Percentiles rank a stretch among this genome's conserved stretches.
Conservation (phyloP, 92 coral and sea anemone genomes). For the Porites divaricata region DNA sequence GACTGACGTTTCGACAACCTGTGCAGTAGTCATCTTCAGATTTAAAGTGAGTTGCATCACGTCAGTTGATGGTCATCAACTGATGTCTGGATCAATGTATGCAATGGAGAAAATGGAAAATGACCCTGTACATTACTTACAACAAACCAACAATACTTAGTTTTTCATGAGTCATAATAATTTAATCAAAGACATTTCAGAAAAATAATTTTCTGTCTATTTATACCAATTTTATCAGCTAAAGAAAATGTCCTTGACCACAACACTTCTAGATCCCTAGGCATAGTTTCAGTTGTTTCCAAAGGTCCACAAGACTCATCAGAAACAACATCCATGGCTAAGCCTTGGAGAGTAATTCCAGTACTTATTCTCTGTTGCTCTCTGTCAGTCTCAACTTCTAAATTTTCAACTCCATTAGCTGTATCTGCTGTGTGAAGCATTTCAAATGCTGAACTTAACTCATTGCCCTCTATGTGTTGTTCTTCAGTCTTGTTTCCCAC, state of each 20-base stretch:
- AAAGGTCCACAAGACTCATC: not conserved
- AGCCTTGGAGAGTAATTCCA: not conserved
- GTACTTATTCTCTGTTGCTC: not conserved
- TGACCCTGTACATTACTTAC: no score
- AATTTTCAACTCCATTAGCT: not conserved
- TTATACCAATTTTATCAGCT: slow-evolving; percentile 32
- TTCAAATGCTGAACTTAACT: slow-evolving; percentile 24
- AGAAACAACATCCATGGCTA: not conserved
- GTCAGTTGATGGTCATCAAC: no score
- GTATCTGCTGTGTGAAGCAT: slow-evolving; percentile 13
- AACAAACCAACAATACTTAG: no score
- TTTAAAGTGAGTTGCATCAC: no score
- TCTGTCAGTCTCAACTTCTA: not conserved
- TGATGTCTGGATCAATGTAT: no score
- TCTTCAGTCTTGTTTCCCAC: not conserved
- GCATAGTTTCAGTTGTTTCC: not conserved
- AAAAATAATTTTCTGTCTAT: not conserved
- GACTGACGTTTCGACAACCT: no score
- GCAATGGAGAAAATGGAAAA: no score
- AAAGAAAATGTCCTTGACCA: slow-evolving; percentile 24
- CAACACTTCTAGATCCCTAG: slow-evolving; percentile 27
- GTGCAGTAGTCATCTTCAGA: no score
- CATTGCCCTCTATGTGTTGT: not conserved
- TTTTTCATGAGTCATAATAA: not conserved
- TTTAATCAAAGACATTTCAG: slow-evolving; percentile 3